Base-by-base conservation (phyloP, 1,140 invertebrate genomes). In the Delia radicum region DNA sequence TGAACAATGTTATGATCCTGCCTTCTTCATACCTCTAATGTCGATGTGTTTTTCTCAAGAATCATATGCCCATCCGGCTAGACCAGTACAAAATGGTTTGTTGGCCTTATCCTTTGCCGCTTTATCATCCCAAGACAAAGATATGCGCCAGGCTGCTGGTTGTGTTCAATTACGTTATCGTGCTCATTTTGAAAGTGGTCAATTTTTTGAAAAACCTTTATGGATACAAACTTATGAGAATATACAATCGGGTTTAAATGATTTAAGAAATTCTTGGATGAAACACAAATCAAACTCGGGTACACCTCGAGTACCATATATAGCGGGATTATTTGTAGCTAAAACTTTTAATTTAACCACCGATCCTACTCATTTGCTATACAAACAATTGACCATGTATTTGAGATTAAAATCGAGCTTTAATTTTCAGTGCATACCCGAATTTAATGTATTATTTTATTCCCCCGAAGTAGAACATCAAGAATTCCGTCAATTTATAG, bases 361-460 rank as follows among this genome's bases (percentile, higher is more conserved):
- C 2, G 87, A 93, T 79, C 87, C 89, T 1, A 86, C 89, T 7
- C 87, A 93, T 79, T 83, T 89, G 4, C 87, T 94, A 77, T 94
- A 92, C 78, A 82, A 85, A 28, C 87, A 90, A 6, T 78, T 94
- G 1, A 90, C 90, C 65, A 87, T 88, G 75, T 93, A 92, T 82
- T 81, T 94, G 21, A 86, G 90, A 76, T 88, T 92, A 10, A 93
- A 92, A 82, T 88, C 90, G 31, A 87, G 87, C n/a, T 82, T 93
- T 27, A 89, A 93, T 81, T 86, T 94, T 21, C 87, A 87, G 31
- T 89, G 89, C 26, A 90, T 94, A 77, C 93, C 93, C 1, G 93
- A 94, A 82, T 90, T 94, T 78, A 89, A 92, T 72, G 90, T 90
- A 48, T 87, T 94, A 27, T 90, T 93, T 74, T 90, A 93, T 79